Evolutionary conservation across 2,888 invertebrate genomes (phyloP).

Genomic region (Tubiluchus corallicola): DNA sequence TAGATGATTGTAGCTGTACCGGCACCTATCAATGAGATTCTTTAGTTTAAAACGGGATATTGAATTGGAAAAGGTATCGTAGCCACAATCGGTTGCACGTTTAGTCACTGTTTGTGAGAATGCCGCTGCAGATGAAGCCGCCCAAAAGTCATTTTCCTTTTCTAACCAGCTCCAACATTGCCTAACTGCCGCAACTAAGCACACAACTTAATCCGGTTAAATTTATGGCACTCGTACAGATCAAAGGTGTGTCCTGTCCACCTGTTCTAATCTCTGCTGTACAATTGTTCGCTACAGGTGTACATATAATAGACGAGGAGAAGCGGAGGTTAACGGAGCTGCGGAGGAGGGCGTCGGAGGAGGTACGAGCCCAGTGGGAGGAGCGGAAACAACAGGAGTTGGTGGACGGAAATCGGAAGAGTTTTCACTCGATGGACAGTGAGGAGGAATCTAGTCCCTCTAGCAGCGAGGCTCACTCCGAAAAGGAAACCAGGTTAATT

Average conservation of each 20-base stretch:
- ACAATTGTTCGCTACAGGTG: slow-evolving; percentile 39
- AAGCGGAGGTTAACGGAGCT: slow-evolving; percentile 64
- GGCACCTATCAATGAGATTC: no score
- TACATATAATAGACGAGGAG: slow-evolving; percentile 77
- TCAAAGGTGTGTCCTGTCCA: not conserved
- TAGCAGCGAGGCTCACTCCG: slow-evolving; percentile 38
- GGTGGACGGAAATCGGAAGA: slow-evolving; percentile 35
- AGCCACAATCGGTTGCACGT: no score
- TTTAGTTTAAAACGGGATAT: no score
- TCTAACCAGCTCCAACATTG: no score
- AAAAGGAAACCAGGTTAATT: slow-evolving; percentile 29
- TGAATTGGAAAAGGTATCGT: no score
- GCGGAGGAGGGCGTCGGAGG: slow-evolving; percentile 66
- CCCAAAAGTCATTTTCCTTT: no score
- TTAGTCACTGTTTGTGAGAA: no score
- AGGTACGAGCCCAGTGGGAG: slow-evolving; percentile 74
- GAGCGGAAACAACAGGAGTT: slow-evolving; percentile 34
- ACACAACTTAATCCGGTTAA: no score
- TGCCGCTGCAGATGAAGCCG: no score
- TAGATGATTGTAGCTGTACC: no score
- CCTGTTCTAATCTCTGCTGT: slow-evolving; percentile 4
- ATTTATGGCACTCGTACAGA: no score
- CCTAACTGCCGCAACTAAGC: no score
- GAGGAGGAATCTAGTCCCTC: slow-evolving; percentile 41
- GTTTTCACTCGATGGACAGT: slow-evolving; percentile 41